A percentile compares a stretch with the other conserved stretches of the same genome.
Evolutionary conservation across 2,797 vertebrate species (phyloP).

Genomic region (Acomys russatus): DNA sequence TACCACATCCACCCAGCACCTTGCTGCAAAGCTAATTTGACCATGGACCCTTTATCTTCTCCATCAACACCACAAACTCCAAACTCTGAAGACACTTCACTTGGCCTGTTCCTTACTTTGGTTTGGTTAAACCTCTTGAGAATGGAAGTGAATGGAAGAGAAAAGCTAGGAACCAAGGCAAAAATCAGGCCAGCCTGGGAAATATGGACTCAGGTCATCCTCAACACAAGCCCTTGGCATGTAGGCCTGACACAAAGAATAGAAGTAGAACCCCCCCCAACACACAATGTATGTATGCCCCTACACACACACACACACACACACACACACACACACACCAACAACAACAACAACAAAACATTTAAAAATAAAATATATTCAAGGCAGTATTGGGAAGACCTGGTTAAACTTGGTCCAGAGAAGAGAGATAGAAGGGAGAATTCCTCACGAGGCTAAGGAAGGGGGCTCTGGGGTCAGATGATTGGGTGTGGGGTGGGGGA

Average conservation of each 20-base stretch:
- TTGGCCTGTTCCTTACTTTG: not conserved
- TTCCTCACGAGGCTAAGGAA: not conserved
- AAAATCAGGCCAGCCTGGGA: not conserved
- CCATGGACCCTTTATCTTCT: not conserved
- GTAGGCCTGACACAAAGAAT: not conserved
- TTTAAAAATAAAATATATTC: not conserved
- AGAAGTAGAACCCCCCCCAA: not conserved
- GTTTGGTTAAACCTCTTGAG: not conserved
- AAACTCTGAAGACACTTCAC: not conserved
- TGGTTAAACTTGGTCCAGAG: not conserved
- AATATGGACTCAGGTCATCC: not conserved
- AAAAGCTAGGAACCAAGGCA: not conserved
- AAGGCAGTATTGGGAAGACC: not conserved
- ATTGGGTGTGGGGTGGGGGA: not conserved
- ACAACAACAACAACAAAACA: not conserved
- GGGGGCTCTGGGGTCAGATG: not conserved
- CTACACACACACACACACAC: not conserved
- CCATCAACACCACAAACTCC: not conserved
- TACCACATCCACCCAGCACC: not conserved
- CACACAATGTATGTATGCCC: not conserved
- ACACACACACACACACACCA: not conserved
- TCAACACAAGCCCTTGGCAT: not conserved
- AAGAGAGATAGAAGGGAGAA: not conserved
- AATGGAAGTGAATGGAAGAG: not conserved
- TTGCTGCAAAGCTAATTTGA: not conserved